Percentiles rank a stretch among this genome's conserved stretches.
Evolutionary conservation across 2,113 vertebrate genomes (phyloP).

Genomic region (Ceuthmochares aereus): DNA sequence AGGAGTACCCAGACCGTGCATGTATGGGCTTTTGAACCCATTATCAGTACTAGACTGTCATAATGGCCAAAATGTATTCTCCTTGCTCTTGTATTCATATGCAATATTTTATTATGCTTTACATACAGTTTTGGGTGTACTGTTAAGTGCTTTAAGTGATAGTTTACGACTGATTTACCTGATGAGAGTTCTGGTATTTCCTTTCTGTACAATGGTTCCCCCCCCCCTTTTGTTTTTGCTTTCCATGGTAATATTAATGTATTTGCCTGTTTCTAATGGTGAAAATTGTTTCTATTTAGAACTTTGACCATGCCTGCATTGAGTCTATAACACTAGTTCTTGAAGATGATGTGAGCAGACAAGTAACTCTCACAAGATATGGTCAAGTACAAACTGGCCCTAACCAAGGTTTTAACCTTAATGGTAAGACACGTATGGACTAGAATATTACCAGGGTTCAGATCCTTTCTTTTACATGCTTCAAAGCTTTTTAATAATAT

Average conservation of each 20-base stretch:
- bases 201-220: background rate
- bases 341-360: constrained; percentile 90
- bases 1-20: background rate
- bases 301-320: constrained; percentile 89
- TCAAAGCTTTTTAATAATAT: background rate
- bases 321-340: constrained; percentile 93
- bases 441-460: background rate
- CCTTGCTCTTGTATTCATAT: background rate
- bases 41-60: background rate
- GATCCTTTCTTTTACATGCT: background rate
- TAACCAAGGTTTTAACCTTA: constrained; percentile 83
- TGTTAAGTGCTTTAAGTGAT: background rate
- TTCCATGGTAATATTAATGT: background rate
- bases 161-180: background rate
- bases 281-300: constrained; percentile 66
- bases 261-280: background rate
- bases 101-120: background rate
- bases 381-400: constrained; percentile 88
- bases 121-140: background rate
- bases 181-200: background rate
- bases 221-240: background rate
- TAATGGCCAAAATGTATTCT: background rate
- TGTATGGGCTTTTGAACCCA: background rate
- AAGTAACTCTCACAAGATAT: constrained; percentile 89
- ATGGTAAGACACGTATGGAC: constrained; percentile 80